These are phyloP conservation scores for Strigamia crassipes DNA, from an alignment of 2,888 invertebrate species.

Conservation along the genomic window DNA sequence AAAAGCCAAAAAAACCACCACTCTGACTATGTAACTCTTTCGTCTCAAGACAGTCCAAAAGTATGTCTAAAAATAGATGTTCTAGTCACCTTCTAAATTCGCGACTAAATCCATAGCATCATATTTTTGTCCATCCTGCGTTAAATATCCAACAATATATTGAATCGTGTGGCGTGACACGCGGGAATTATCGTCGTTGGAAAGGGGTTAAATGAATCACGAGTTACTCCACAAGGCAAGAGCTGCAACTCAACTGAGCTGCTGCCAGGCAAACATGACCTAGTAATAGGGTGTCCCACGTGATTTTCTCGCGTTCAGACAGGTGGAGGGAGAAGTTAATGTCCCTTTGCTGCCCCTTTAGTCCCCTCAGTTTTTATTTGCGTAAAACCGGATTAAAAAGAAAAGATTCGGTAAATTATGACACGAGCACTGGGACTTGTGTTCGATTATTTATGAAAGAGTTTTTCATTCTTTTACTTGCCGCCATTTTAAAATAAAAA, in stretches of 20 bases:
- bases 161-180: not conserved
- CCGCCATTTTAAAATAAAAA: not conserved
- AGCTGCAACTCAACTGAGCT: conserved; percentile 37
- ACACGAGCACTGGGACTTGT: not conserved
- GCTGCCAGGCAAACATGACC: conserved; percentile 37
- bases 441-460: not conserved
- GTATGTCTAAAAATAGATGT: conserved; percentile 13
- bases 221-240: conserved; percentile 23
- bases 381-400: conserved; percentile 12
- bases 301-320: conserved; percentile 30
- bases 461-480: not conserved
- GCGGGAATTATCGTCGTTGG: not conserved
- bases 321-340: conserved; percentile 37
- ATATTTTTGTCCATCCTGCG: not conserved
- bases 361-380: not conserved
- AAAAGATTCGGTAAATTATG: conserved; percentile 27
- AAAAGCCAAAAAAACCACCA: not conserved
- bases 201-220: conserved; percentile 32
- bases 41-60: not conserved
- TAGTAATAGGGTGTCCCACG: conserved; percentile 31
- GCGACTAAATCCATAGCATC: conserved; percentile 8
- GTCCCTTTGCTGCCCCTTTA: conserved; percentile 2
- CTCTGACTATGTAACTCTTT: conserved; percentile 17
- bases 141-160: not conserved
- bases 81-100: conserved; percentile 19